Percentiles rank a stretch among this genome's conserved stretches.
Evolutionary conservation across 1,140 invertebrate genomes (phyloP).

Genomic region (Nasonia longicornis): DNA sequence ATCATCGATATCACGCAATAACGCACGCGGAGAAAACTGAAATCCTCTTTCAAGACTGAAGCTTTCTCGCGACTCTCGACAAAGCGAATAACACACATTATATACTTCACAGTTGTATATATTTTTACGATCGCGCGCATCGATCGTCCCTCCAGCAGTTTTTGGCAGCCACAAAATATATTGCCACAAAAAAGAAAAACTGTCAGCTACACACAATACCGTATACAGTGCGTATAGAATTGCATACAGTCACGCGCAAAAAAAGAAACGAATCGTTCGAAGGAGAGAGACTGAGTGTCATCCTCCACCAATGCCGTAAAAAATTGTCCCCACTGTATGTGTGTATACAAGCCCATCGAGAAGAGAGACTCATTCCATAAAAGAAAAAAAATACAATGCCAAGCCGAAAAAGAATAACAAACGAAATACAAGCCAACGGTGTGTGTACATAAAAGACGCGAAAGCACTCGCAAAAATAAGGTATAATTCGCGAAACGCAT

Average conservation of each 20-base stretch:
- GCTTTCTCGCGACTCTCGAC: background rate
- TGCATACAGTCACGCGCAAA: background rate
- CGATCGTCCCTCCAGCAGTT: background rate
- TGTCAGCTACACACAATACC: background rate
- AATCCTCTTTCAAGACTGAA: conserved; percentile 30
- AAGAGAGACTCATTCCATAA: conserved; percentile 25
- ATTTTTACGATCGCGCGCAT: background rate
- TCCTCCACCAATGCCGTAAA: background rate
- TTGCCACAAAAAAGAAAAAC: background rate
- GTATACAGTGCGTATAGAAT: background rate
- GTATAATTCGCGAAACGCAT: background rate
- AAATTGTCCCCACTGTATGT: background rate
- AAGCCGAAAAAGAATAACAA: background rate
- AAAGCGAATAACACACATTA: no score
- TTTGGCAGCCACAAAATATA: background rate
- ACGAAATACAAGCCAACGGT: background rate
- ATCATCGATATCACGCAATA: background rate
- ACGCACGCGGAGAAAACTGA: background rate
- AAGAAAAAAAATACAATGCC: background rate
- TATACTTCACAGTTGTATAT: background rate
- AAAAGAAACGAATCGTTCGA: background rate
- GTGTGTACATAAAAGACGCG: background rate
- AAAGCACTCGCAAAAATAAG: background rate
- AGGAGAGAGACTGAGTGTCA: conserved; percentile 1
- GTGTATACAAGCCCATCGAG: background rate